These are phyloP conservation scores for Entelurus aequoreus DNA, from an alignment of 2,113 vertebrate genomes.

Conservation along the genomic window DNA sequence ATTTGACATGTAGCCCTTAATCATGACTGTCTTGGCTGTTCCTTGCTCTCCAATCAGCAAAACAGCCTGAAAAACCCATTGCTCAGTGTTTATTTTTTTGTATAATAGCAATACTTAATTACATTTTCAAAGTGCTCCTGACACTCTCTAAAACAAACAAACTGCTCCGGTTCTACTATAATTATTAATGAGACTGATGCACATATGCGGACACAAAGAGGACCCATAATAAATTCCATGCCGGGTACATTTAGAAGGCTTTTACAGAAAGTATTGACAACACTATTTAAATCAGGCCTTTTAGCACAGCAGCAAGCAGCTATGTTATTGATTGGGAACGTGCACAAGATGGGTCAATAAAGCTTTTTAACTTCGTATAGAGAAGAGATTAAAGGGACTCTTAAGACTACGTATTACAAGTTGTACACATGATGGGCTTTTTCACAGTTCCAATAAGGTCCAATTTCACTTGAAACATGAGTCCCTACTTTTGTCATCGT, in stretches of 20 bases:
- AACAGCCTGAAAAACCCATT: slow-evolving; percentile 73
- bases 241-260: slow-evolving; percentile 15
- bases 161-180: too few relatives aligned
- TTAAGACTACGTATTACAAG: not conserved
- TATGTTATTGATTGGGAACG: slow-evolving; percentile 13
- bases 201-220: not conserved
- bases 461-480: not conserved
- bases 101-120: too few relatives aligned
- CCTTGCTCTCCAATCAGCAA: slow-evolving; percentile 94
- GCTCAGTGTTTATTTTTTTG: not conserved
- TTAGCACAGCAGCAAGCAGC: slow-evolving; percentile 1
- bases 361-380: not conserved
- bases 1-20: slow-evolving; percentile 90
- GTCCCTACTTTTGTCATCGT: not conserved
- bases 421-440: not conserved
- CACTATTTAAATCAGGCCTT: slow-evolving; percentile 7
- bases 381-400: not conserved
- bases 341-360: not conserved
- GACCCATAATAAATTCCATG: not conserved
- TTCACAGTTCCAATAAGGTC: not conserved
- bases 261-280: slow-evolving; percentile 11
- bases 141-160: too few relatives aligned
- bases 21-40: slow-evolving; percentile 93
- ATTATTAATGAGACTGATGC: slow-evolving; percentile 8
- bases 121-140: too few relatives aligned